Conservation (phyloP, 2,888 invertebrate species). For the Merodon equestris region DNA sequence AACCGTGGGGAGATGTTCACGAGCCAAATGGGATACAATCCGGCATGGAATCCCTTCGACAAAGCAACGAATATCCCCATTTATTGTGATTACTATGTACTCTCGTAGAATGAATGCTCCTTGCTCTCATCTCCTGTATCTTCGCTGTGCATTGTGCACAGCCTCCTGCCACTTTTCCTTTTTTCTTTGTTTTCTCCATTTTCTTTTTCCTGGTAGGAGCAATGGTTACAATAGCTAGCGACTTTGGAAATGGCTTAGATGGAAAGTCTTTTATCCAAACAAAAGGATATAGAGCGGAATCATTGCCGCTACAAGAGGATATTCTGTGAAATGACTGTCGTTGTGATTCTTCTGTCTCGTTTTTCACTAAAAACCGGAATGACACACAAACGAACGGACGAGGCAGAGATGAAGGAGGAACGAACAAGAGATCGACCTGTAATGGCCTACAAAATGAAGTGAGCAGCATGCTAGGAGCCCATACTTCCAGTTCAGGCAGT, state of each 20-base stretch:
- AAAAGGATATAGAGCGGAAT: constrained; percentile 52
- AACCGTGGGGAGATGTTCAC: constrained; percentile 12
- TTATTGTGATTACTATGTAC: constrained; percentile 68
- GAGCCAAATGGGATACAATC: constrained; percentile 45
- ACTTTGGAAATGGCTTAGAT: not conserved
- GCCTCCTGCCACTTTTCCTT: not conserved
- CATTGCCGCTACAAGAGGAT: constrained; percentile 50
- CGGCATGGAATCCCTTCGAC: constrained; percentile 50
- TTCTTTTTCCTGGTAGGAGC: constrained; percentile 37
- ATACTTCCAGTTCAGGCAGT: no score
- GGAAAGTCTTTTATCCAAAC: constrained; percentile 50
- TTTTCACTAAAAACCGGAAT: no score
- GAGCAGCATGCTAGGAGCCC: constrained; percentile 46
- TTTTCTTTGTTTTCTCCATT: not conserved
- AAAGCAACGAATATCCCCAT: constrained; percentile 62
- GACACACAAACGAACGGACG: no score
- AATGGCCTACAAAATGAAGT: constrained; percentile 65
- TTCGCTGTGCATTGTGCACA: no score
- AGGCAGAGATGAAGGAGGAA: no score
- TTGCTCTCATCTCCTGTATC: not conserved
- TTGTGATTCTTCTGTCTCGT: constrained; percentile 43
- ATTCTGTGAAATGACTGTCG: constrained; percentile 40
- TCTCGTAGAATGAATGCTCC: constrained; percentile 45
- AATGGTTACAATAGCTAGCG: constrained; percentile 37
- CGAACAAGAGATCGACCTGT: constrained; percentile 13